Evolutionary conservation across 2,113 vertebrate species (phyloP).

Genomic region (Epinephelus lanceolatus): DNA sequence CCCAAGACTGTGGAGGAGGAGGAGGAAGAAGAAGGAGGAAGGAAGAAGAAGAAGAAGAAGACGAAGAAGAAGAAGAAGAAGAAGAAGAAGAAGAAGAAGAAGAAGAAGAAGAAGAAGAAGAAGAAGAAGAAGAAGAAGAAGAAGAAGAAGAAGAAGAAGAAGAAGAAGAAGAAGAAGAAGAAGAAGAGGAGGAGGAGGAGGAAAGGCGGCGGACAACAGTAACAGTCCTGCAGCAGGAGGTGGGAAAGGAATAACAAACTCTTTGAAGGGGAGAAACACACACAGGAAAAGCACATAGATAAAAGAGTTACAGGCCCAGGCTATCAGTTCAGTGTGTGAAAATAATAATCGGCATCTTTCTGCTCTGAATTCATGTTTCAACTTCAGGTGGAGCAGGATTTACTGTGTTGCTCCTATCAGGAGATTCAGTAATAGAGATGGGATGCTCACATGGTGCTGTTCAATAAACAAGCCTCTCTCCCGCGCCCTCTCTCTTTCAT

Average conservation of each 20-base stretch:
- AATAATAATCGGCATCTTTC: background rate
- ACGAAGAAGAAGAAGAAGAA: background rate
- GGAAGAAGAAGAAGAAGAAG: too few relatives aligned
- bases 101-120: background rate
- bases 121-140: background rate
- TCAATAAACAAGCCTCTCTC: conserved; percentile 47
- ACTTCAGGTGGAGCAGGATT: conserved; percentile 18
- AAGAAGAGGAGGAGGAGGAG: background rate
- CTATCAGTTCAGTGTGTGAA: background rate
- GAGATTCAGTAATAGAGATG: conserved; percentile 26
- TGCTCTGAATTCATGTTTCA: conserved; percentile 8
- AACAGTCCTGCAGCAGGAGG: conserved; percentile 49
- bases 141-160: background rate
- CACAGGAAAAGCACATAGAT: conserved; percentile 22
- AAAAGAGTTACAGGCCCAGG: background rate
- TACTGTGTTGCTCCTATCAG: conserved; percentile 20
- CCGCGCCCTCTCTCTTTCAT: background rate
- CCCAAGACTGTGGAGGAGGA: background rate
- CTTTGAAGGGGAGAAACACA: conserved; percentile 22
- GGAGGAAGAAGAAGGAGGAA: background rate
- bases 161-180: background rate
- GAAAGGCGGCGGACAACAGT: conserved; percentile 11
- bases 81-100: background rate
- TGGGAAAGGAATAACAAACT: conserved; percentile 35
- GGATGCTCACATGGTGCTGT: conserved; percentile 38